Base-by-base conservation (phyloP, 2,888 invertebrate species). In the Alloscopus bannaensis region DNA sequence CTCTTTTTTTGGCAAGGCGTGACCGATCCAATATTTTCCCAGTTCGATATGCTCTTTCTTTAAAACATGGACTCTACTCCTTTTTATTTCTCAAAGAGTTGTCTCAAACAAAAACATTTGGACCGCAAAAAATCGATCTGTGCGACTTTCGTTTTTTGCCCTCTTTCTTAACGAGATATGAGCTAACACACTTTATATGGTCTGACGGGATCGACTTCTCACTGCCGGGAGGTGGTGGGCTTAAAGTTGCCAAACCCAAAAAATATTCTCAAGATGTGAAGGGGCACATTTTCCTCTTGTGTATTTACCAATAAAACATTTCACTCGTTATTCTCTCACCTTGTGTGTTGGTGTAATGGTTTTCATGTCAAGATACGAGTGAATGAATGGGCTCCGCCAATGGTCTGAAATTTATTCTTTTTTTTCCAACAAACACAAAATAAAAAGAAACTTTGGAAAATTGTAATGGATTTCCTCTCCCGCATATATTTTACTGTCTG, bases 251-350 rank as follows among this genome's bases (percentile, higher is more conserved):
- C 76, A 76, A 76, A 62, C 76, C 76, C 76, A 60, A 68, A 68
- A 71, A 57, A 73, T n/a, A n/a, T n/a, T n/a, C n/a, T n/a, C n/a
- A 66, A 31, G 57, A 68, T 55, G 18, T 60, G 59, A 50, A 60
- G 60, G 66, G 60, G 28, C 40, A 75, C 40, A 50, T 28, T 76
- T 80, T 81, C 71, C 77, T n/a, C n/a, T 66, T 81, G 72, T 76
- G 73, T 66, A 75, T 65, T 64, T 66, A 57, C 66, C 55, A 71
- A 71, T 76, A 81, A 77, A 81, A 64, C 60, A 77, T 81, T 77
- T 81, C 72, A 71, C 66, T 60, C 77, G 68, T 76, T 80, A n/a
- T n/a, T n/a, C n/a, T 81, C 76, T 76, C 76, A 81, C 76, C 80
- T 75, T 75, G 60, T 62, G 71, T 78, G 65, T 64, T 70, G 22